Conservation (phyloP, 2,888 invertebrate species). For the Hanleya hanleyi region DNA sequence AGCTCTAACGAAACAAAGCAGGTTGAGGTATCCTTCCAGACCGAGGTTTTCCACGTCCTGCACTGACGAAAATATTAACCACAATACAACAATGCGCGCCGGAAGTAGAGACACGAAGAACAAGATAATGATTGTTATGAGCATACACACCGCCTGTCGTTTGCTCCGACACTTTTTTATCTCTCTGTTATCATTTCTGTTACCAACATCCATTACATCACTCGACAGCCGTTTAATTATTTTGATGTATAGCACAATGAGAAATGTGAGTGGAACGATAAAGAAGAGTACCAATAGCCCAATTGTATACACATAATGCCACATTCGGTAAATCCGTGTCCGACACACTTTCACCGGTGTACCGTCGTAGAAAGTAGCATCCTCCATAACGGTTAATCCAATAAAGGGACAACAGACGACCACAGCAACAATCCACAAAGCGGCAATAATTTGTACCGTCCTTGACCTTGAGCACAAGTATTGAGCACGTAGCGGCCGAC, state of each 20-base stretch:
- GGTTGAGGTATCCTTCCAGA: slow-evolving; percentile 86
- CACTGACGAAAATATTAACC: slow-evolving; percentile 86
- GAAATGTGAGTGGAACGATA: slow-evolving; percentile 85
- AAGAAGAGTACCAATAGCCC: slow-evolving; percentile 88
- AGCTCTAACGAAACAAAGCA: slow-evolving; percentile 86
- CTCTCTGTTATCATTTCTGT: neutral
- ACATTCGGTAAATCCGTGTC: slow-evolving; percentile 85
- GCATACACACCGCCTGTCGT: slow-evolving; percentile 60
- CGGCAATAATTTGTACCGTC: slow-evolving; percentile 66
- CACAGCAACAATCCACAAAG: slow-evolving; percentile 70
- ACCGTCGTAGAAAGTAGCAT: slow-evolving; percentile 83
- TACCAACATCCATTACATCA: slow-evolving; percentile 11
- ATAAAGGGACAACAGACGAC: slow-evolving; percentile 82
- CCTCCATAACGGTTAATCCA: slow-evolving; percentile 84
- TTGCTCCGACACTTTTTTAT: slow-evolving; percentile 16
- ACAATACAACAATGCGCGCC: slow-evolving; percentile 89
- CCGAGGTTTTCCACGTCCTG: slow-evolving; percentile 82
- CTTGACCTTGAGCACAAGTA: slow-evolving; percentile 71
- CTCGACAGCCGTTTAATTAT: slow-evolving; percentile 44
- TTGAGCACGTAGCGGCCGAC: slow-evolving; percentile 85
- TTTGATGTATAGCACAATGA: slow-evolving; percentile 84
- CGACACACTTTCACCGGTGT: slow-evolving; percentile 84
- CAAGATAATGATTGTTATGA: slow-evolving; percentile 76
- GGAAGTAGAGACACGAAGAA: slow-evolving; percentile 94
- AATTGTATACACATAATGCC: slow-evolving; percentile 87